These are phyloP conservation scores for Trichoplusia ni DNA, from an alignment of 1,140 invertebrate species.

Conservation along the genomic window DNA sequence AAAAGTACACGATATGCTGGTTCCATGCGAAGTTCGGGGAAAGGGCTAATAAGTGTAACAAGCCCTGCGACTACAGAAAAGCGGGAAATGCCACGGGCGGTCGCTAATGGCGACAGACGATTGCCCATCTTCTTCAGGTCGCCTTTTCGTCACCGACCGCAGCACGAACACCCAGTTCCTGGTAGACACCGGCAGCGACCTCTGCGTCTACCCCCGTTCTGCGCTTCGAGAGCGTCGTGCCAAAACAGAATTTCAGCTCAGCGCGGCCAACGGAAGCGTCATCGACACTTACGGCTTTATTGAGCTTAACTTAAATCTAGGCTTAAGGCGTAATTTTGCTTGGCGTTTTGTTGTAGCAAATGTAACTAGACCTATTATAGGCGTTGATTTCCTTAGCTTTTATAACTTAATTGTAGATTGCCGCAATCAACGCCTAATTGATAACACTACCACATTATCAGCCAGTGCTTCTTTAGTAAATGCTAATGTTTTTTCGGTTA, in stretches of 20 bases:
- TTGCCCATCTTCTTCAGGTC: not conserved
- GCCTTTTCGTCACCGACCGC: not conserved
- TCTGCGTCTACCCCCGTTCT: constrained; percentile 35
- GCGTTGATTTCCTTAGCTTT: constrained; percentile 39
- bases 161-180: not conserved
- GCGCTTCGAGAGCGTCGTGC: constrained; percentile 27
- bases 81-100: constrained; percentile 3
- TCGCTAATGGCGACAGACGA: constrained; percentile 1
- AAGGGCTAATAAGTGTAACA: not conserved
- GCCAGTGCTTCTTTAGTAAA: not conserved
- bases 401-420: constrained; percentile 39
- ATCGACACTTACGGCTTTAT: constrained; percentile 33
- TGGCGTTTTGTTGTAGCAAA: constrained; percentile 3
- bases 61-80: constrained; percentile 12
- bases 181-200: constrained; percentile 23
- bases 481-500: not conserved
- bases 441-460: constrained; percentile 28
- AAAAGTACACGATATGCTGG: not conserved
- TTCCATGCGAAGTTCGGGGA: not conserved
- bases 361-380: constrained; percentile 36
- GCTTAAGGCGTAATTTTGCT: constrained; percentile 8
- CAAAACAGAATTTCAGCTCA: constrained; percentile 9
- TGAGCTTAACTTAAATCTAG: not conserved
- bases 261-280: constrained; percentile 31
- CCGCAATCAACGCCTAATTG: constrained; percentile 33